Conservation (phyloP, 2,888 invertebrate genomes). For the Zhuqinia jingwanae region DNA sequence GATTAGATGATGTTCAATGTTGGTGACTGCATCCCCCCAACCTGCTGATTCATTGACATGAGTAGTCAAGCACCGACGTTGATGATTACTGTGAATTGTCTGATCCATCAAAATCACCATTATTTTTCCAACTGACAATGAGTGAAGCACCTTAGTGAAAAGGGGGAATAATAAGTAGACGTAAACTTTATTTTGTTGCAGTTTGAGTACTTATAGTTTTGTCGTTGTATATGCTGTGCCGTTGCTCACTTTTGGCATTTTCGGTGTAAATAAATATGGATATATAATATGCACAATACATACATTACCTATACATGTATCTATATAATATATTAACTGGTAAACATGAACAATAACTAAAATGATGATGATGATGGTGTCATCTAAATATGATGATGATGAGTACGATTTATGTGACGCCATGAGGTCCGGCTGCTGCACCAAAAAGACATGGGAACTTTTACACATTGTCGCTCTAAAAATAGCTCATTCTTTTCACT, state of each 20-base stretch:
- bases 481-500: constrained; percentile 26
- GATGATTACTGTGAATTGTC: constrained; percentile 58
- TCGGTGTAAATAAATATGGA: constrained; percentile 21
- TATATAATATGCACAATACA: constrained; percentile 8
- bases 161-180: neutral
- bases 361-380: constrained; percentile 43
- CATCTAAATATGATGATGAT: constrained; percentile 43
- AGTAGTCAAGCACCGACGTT: constrained; percentile 34
- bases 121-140: constrained; percentile 16
- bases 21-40: constrained; percentile 35
- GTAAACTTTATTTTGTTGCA: too few species aligned
- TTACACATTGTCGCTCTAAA: constrained; percentile 20
- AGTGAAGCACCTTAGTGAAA: constrained; percentile 24
- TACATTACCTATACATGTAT: too few species aligned
- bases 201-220: neutral
- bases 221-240: neutral
- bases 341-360: constrained; percentile 44
- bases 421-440: constrained; percentile 68
- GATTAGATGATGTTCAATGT: constrained; percentile 1
- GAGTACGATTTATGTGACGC: constrained; percentile 57
- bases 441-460: constrained; percentile 1
- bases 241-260: constrained; percentile 46
- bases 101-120: constrained; percentile 56
- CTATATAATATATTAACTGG: constrained; percentile 23
- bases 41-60: constrained; percentile 49